Conservation (phyloP, 92 coral and sea anemone species). For the Palythoa heliodiscus region DNA sequence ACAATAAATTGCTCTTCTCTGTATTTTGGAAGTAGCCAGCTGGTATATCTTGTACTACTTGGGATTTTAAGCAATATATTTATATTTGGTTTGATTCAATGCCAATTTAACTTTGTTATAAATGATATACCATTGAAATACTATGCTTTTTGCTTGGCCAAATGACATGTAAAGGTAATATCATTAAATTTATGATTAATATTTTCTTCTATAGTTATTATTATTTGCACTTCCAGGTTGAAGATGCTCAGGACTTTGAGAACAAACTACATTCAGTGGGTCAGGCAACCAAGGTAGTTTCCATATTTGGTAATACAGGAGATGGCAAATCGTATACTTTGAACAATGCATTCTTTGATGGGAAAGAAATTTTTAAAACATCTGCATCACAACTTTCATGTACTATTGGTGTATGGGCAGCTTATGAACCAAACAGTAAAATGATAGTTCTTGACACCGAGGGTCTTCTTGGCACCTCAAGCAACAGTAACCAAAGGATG, state of each 20-base stretch:
- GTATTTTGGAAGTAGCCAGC: too few relatives aligned
- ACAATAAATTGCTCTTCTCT: too few relatives aligned
- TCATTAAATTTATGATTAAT: neutral
- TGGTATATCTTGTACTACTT: too few relatives aligned
- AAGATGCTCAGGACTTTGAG: constrained; percentile 70
- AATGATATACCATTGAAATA: too few relatives aligned
- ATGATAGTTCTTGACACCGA: constrained; percentile 88
- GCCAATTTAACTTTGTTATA: too few relatives aligned
- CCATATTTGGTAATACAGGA: constrained; percentile 99
- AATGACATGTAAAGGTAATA: neutral
- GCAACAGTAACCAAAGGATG: constrained; percentile 85
- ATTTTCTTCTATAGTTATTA: neutral
- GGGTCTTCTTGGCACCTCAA: constrained; percentile 92
- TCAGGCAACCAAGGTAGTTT: constrained; percentile 83
- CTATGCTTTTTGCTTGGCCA: too few relatives aligned
- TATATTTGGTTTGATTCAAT: too few relatives aligned
- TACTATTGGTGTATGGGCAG: constrained; percentile 99
- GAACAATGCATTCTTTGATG: constrained; percentile 89
- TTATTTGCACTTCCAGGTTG: constrained; percentile 58
- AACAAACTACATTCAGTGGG: constrained; percentile 67
- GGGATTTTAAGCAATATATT: too few relatives aligned
- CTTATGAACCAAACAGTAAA: constrained; percentile 77
- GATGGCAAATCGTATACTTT: constrained; percentile 98
- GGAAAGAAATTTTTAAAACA: constrained; percentile 87
- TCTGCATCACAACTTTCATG: constrained; percentile 95